Evolutionary conservation across 2,888 invertebrate species (phyloP), one percentile per base, ranked within the genome.

Genomic region (Schrankia costaestrigalis): DNA sequence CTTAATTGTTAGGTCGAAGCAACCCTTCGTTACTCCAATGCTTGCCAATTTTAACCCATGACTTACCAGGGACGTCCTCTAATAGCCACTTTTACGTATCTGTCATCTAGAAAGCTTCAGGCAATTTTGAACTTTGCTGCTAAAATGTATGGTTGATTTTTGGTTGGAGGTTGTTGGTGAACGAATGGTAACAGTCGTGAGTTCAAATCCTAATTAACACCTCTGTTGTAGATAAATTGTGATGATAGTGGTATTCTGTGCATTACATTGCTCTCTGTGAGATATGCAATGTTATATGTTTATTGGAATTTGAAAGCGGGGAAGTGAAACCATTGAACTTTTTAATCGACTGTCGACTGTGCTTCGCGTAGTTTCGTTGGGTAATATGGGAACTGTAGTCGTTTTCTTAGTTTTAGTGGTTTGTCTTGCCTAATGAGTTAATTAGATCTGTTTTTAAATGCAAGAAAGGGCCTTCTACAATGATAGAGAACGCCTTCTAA

Each of bases 161-260:
- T 24, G 35, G 31, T 44, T 40, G 41, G 10, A n/a, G 34, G 21
- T 10, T 1, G 17, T 31, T 17, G 11, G 41, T 30, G 51, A 56
- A 63, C 57, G 67, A 71, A 74, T 74, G 70, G 74, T 68, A 71
- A 69, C 70, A 78, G 84, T 86, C 86, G 86, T 87, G 86, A 85
- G 85, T 76, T 74, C 76, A 68, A 74, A 75, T 68, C 73, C 81
- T 87, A 87, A 87, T 87, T 87, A 87, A 87, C 86, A 86, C 87
- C 80, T 83, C 65, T 57, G 67, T 68, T 68, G 63, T 61, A 78
- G 86, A 87, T 87, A 86, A 87, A 86, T 85, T 84, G 86, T 65
- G 59, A 26, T 43, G 87, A 87, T 87, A 78, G 64, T 63, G 71
- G 61, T 63, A 50, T 46, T 59, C 68, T 63, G 68, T 62, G 68